phyloP scores from a whole-genome alignment of 1,140 invertebrate genomes.

The Apis laboriosa region DNA sequence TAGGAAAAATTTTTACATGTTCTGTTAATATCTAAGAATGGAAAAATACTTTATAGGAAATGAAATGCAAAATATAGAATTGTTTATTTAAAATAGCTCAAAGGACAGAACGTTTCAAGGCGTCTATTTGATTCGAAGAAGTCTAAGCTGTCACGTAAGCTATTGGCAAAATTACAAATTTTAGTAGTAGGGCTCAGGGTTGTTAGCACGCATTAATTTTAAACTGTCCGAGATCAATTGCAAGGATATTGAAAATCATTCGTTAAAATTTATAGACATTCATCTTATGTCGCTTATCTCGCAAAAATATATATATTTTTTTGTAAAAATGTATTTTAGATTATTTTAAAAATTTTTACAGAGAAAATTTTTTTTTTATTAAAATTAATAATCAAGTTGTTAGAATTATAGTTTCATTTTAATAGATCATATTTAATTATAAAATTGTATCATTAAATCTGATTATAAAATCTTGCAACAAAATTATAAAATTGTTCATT shows the following conservation, averaged over 20 bases:
- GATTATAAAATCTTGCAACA: not conserved
- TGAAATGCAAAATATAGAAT: not conserved
- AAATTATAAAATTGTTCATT: not conserved
- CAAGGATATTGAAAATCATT: not conserved
- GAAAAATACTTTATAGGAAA: not conserved
- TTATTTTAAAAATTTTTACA: no score
- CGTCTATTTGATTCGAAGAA: not conserved
- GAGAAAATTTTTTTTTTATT: no score
- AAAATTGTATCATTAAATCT: no score
- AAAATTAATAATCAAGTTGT: no score
- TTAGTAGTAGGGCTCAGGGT: not conserved
- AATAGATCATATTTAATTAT: no score
- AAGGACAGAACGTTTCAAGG: constrained; percentile 17
- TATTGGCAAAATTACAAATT: constrained; percentile 34
- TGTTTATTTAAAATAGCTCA: constrained; percentile 27
- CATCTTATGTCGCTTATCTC: no score
- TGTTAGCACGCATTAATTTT: not conserved
- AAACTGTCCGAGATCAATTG: not conserved
- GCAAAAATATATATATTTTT: no score
- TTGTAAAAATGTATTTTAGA: no score
- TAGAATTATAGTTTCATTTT: no score
- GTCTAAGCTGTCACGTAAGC: constrained; percentile 2
- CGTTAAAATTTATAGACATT: no score
- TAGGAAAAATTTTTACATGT: no score
- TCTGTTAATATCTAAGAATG: not conserved